Percentiles rank a stretch among this genome's conserved stretches.
Evolutionary conservation across 2,113 vertebrate species (phyloP).

Genomic region (Agapornis roseicollis): DNA sequence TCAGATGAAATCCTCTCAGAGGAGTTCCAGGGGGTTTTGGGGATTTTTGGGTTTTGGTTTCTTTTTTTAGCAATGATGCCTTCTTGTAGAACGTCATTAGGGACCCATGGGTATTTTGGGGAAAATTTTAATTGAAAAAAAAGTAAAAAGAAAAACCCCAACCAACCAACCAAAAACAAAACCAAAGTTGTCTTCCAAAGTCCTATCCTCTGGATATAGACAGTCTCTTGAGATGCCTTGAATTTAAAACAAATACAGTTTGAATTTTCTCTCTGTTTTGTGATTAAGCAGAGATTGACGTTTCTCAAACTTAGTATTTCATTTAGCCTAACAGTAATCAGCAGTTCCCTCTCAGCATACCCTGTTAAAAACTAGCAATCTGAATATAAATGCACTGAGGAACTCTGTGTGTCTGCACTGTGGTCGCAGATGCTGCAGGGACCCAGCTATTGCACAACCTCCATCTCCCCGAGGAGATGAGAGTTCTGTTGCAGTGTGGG

Average conservation of each 20-base stretch:
- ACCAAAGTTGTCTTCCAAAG: not conserved
- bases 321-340: constrained; percentile 57
- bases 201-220: not conserved
- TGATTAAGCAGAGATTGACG: not conserved
- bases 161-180: too few species aligned
- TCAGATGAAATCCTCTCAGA: not conserved
- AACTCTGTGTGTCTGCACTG: not conserved
- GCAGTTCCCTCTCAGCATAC: not conserved
- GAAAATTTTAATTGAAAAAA: not conserved
- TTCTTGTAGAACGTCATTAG: not conserved
- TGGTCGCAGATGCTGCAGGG: not conserved
- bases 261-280: constrained; percentile 23
- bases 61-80: not conserved
- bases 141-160: not conserved
- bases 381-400: not conserved
- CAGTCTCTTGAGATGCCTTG: not conserved
- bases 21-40: not conserved
- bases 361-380: not conserved
- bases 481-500: not conserved
- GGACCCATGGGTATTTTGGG: not conserved
- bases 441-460: constrained; percentile 16
- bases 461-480: not conserved
- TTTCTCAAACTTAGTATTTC: constrained; percentile 37
- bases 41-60: too few species aligned
- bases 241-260: constrained; percentile 28